Base-by-base conservation (phyloP, 2,113 vertebrate species). In the Chloroceryle aenea region DNA sequence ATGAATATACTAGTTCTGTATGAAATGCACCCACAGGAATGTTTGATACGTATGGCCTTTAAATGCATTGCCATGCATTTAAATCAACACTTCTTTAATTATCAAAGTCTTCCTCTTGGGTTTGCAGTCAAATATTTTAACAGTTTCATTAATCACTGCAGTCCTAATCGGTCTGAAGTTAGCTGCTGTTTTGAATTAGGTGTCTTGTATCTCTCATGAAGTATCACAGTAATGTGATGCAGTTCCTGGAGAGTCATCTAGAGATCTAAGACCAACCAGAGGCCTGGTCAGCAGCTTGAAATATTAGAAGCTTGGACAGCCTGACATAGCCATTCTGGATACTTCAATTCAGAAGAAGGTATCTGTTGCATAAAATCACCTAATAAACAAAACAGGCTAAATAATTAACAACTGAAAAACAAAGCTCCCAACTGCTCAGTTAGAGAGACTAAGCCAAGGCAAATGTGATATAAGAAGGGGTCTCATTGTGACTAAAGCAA, bases 81-180 rank as follows among this genome's bases (percentile, higher is more conserved):
- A 50, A 90, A 76, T 55, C 90, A 25, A 34, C 15, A 14, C 10
- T 56, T 90, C 40, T 73, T 50, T 63, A 58, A 40, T 85, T 91
- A 47, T 43, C 36, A 17, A 38, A 55, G 21, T 34, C 86, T 87
- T 74, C 29, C 69, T 75, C n/a, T 80, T 85, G 23, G 16, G 14
- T 93, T 92, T 95, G 25, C 34, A 52, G 48, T 77, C 52, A 89
- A 78, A 74, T 78, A 36, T 93, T 85, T 92, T 69, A 92, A 61
- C 32, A 75, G 23, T 87, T 86, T 89, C 73, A 56, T 87, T 63
- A 95, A 63, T 89, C 42, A 38, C 34, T 71, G 25, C 26, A 50
- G 22, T 43, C 55, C 36, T 81, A 38, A 74, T 43, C 5, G 2
- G 32, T 78, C 76, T 71, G 27, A 67, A 71, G 52, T 63, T 89